Evolutionary conservation across 2,888 invertebrate species (phyloP), one percentile per base, ranked within the genome.

Genomic region (Ectemnius lituratus): DNA sequence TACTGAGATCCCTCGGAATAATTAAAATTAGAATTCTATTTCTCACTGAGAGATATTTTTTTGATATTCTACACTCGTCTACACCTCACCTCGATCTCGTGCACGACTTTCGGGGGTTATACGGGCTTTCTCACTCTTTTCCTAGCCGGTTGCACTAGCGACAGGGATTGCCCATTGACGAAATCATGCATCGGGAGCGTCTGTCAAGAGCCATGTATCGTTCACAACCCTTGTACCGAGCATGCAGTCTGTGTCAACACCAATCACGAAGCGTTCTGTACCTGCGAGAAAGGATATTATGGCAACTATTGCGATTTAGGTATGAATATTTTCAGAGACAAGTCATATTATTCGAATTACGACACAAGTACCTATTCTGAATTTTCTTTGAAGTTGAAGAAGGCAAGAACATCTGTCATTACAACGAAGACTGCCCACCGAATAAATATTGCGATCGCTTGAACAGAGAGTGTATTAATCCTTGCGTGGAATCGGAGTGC

Each of bases 371-470:
- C 1, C 11, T 6, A 37, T 37, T 37, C 6, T 14, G n/a, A 14
- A 6, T 28, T 59, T 47, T 56, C n/a, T n/a, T 85, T 88, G 49
- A 37, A 37, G 93, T 91, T 16, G 87, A 89, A 45, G 89, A 91
- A 59, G 90, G 92, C 76, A 92, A 92, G 83, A 92, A 94, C 81
- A 93, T 97, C 65, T 97, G 97, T 89, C 97, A 97, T 89, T 97
- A 96, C 91, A 97, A 97, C 87, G 97, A 96, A 92, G 97, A 97
- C 87, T 97, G 97, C 88, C 96, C 97, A 67, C 95, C 96, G n/a
- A 94, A 95, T 85, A 94, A 96, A 85, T 92, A 96, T 23, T 97
- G 97, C 89, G 97, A 97, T 90, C 93, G 97, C 82, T 91, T 97
- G 63, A 97, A 97, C 87, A 93, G 97, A 88, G 93, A 95, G 62